These are phyloP conservation scores for Buceros bicornis DNA, from an alignment of 2,797 vertebrate genomes.

Conservation along the genomic window DNA sequence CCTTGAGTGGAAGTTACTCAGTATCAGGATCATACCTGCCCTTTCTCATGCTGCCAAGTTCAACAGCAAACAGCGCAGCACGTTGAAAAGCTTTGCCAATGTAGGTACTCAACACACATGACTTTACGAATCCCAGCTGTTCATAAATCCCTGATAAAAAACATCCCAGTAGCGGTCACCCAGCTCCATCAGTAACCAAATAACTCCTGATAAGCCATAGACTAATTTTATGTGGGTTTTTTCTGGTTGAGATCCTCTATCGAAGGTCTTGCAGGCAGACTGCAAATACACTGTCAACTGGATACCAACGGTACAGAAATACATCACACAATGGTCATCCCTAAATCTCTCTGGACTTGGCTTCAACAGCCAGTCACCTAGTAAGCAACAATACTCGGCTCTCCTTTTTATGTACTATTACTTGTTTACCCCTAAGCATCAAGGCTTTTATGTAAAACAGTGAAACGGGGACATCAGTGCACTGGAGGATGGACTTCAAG, in stretches of 20 bases:
- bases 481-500: not conserved
- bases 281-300: not conserved
- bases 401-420: not conserved
- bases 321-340: not conserved
- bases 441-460: not conserved
- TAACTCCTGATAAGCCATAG: not conserved
- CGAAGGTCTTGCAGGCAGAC: not conserved
- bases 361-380: not conserved
- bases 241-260: not conserved
- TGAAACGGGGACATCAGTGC: not conserved
- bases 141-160: not conserved
- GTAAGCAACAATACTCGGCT: not conserved
- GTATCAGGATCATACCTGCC: not conserved
- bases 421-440: not conserved
- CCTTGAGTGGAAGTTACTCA: not conserved
- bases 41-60: not conserved
- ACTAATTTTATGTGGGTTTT: too few species aligned
- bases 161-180: not conserved
- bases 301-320: not conserved
- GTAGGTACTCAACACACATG: not conserved
- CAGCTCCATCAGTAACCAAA: not conserved
- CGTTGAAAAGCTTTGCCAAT: not conserved
- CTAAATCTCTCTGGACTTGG: not conserved
- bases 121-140: not conserved
- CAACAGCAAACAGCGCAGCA: not conserved